Percentiles rank a stretch among this genome's conserved stretches.
Evolutionary conservation across 1,140 invertebrate species (phyloP).

Genomic region (Caenorhabditis latens): DNA sequence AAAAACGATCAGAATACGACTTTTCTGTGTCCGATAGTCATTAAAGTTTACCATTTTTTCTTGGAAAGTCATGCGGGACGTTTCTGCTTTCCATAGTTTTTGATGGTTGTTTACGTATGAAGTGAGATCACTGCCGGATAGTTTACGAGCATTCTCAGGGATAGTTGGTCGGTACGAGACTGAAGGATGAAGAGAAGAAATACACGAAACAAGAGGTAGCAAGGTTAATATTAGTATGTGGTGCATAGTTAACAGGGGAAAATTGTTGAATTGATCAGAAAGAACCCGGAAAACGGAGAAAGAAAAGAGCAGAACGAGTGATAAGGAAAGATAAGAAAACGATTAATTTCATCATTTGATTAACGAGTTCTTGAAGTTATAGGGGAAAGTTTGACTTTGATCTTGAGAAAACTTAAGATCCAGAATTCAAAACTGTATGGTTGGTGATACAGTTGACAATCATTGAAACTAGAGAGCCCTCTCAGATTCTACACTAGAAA

Average conservation of each 20-base stretch:
- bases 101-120: slow-evolving; percentile 16
- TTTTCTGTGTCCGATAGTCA: too few relatives aligned
- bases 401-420: not conserved
- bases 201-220: not conserved
- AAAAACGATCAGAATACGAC: not conserved
- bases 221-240: not conserved
- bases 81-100: slow-evolving; percentile 35
- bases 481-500: not conserved
- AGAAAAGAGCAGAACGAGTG: not conserved
- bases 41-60: slow-evolving; percentile 22
- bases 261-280: not conserved
- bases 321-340: slow-evolving; percentile 21
- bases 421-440: too few relatives aligned
- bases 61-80: slow-evolving; percentile 40
- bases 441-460: too few relatives aligned
- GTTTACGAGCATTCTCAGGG: not conserved
- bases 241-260: not conserved
- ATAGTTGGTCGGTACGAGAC: not conserved
- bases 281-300: slow-evolving; percentile 1
- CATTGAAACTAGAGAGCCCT: not conserved
- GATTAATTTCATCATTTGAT: slow-evolving; percentile 30
- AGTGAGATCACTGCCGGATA: slow-evolving; percentile 18
- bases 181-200: not conserved
- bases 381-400: not conserved
- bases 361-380: not conserved